phyloP scores from a whole-genome alignment of 2,797 vertebrate species.

The Rhinogobio ventralis region DNA sequence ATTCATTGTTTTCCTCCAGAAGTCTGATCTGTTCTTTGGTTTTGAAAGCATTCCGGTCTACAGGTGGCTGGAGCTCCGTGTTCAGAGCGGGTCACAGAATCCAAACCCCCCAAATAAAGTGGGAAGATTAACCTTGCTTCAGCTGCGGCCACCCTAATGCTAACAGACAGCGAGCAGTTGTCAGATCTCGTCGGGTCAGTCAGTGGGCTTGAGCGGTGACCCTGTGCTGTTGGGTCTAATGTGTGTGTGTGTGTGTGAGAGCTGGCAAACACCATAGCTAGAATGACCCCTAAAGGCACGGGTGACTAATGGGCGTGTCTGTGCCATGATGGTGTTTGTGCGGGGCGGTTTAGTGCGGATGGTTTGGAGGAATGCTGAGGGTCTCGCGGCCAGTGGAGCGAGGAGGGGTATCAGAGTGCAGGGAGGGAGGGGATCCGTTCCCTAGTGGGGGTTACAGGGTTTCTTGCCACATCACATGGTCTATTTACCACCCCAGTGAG shows the following conservation, averaged over 20 bases:
- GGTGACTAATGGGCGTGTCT: slow-evolving; percentile 71
- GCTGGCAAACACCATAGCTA: slow-evolving; percentile 58
- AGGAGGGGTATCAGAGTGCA: slow-evolving; percentile 78
- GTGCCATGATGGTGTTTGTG: slow-evolving; percentile 76
- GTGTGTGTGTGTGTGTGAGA: slow-evolving; percentile 47
- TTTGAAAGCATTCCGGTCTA: slow-evolving; percentile 16
- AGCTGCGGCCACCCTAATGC: slow-evolving; percentile 70
- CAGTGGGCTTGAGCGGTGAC: slow-evolving; percentile 71
- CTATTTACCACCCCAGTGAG: slow-evolving; percentile 82
- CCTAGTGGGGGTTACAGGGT: slow-evolving; percentile 75
- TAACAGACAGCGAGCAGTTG: slow-evolving; percentile 82
- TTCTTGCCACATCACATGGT: slow-evolving; percentile 77
- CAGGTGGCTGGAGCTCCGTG: slow-evolving; percentile 32
- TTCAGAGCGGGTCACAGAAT: slow-evolving; percentile 53
- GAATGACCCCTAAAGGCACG: slow-evolving; percentile 69
- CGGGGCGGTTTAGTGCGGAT: slow-evolving; percentile 80
- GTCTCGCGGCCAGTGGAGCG: slow-evolving; percentile 84
- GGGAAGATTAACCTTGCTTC: slow-evolving; percentile 72
- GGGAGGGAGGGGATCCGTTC: slow-evolving; percentile 70
- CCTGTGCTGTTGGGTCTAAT: slow-evolving; percentile 61
- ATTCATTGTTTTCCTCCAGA: slow-evolving; percentile 12
- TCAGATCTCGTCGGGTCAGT: slow-evolving; percentile 76
- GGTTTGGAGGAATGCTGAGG: slow-evolving; percentile 87
- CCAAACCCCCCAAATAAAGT: slow-evolving; percentile 58
- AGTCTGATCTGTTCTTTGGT: slow-evolving; percentile 1